Evolutionary conservation across 2,797 vertebrate species (phyloP).

Genomic region (Alectoris magna): DNA sequence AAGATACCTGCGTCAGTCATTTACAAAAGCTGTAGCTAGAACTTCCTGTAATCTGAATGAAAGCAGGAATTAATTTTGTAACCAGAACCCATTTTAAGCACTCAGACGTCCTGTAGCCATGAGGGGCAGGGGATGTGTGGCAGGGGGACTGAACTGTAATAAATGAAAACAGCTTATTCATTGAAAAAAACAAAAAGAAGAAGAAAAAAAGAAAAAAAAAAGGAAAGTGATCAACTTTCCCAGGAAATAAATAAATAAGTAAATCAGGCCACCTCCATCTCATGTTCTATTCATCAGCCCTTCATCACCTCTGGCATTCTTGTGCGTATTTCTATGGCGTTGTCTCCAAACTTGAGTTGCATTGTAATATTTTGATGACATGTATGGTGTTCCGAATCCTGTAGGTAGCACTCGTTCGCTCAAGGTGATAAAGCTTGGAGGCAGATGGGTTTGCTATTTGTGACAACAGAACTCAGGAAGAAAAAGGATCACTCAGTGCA

Average conservation of each 20-base stretch:
- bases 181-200: background rate
- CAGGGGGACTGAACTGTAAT: background rate
- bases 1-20: background rate
- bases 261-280: background rate
- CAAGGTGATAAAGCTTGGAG: background rate
- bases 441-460: constrained; percentile 18
- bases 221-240: background rate
- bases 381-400: background rate
- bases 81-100: constrained; percentile 29
- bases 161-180: constrained; percentile 29
- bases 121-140: background rate
- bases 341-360: constrained; percentile 39
- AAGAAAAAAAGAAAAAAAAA: background rate
- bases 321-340: constrained; percentile 8
- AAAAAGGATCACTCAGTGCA: background rate
- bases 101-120: background rate
- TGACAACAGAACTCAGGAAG: constrained; percentile 1
- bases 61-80: constrained; percentile 45
- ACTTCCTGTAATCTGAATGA: constrained; percentile 26
- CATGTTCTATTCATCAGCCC: constrained; percentile 59
- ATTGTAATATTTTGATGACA: constrained; percentile 57
- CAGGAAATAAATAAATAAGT: background rate
- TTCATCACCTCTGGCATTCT: constrained; percentile 54
- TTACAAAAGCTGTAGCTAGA: background rate
- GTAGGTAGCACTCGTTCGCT: background rate